These are phyloP conservation scores for Scomber colias DNA, from an alignment of 2,113 vertebrate genomes.

Conservation along the genomic window DNA sequence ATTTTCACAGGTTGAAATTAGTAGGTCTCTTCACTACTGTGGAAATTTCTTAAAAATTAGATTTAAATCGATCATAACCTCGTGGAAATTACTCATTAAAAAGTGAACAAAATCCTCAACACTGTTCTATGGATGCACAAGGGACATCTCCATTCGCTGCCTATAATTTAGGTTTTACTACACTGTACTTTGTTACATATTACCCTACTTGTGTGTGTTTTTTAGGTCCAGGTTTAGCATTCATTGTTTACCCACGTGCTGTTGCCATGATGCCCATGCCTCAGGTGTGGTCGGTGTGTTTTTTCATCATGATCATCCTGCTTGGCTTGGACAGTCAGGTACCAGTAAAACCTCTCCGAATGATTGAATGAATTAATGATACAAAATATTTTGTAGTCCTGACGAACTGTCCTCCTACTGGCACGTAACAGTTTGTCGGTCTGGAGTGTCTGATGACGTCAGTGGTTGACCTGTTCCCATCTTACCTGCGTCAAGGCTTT, in stretches of 20 bases:
- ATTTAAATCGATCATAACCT: neutral
- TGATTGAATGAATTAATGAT: neutral
- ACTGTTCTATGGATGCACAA: neutral
- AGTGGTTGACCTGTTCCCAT: conserved; percentile 68
- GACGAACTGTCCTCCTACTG: neutral
- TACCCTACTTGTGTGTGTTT: neutral
- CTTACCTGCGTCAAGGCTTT: conserved; percentile 54
- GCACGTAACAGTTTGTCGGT: conserved; percentile 67
- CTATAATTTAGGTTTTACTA: neutral
- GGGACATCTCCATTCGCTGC: neutral
- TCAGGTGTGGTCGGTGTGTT: conserved; percentile 75
- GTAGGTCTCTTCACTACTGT: too few species aligned
- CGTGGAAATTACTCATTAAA: neutral
- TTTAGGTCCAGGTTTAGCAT: conserved; percentile 73
- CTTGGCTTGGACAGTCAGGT: conserved; percentile 77
- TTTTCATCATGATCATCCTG: conserved; percentile 77
- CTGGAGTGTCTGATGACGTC: conserved; percentile 77
- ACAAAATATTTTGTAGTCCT: neutral
- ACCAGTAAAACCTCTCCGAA: neutral
- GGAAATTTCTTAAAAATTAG: neutral
- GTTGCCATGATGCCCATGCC: conserved; percentile 79
- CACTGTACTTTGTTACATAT: too few species aligned
- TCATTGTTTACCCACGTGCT: conserved; percentile 76
- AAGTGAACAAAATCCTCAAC: too few species aligned
- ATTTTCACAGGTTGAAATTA: too few species aligned